Percentiles rank a stretch among this genome's conserved stretches.
Conservation (phyloP, 2,113 vertebrate species). For the Vimba vimba region DNA sequence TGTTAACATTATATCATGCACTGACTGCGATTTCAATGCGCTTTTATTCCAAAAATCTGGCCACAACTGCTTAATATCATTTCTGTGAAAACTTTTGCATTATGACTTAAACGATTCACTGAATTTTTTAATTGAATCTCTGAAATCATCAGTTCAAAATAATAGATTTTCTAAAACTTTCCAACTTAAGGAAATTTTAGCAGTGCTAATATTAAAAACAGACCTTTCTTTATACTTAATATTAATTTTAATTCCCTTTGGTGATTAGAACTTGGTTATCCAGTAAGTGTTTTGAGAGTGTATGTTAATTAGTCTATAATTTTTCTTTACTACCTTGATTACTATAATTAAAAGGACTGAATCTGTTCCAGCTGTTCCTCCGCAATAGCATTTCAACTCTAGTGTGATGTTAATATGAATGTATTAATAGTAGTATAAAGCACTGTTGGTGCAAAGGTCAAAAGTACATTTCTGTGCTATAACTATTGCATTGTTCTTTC, state of each 20-base stretch:
- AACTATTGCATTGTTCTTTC: background rate
- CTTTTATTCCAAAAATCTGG: background rate
- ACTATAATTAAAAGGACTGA: background rate
- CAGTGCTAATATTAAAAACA: background rate
- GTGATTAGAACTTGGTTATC: background rate
- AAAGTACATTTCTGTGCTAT: background rate
- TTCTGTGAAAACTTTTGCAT: background rate
- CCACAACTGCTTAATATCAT: background rate
- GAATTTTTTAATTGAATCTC: background rate
- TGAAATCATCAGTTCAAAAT: background rate
- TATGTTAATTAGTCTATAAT: background rate
- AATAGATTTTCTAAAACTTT: background rate
- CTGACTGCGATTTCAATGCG: background rate
- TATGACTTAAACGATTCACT: background rate
- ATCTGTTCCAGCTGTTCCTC: background rate
- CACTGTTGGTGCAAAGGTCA: background rate
- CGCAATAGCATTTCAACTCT: background rate
- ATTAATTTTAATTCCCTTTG: background rate
- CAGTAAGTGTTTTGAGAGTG: background rate
- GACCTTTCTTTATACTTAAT: background rate
- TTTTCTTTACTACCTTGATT: background rate
- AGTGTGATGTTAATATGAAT: constrained; percentile 1
- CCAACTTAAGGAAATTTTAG: background rate
- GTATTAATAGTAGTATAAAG: background rate
- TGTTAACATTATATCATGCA: background rate